Base-by-base conservation (phyloP, 2,888 invertebrate species). In the Xestia c-nigrum region DNA sequence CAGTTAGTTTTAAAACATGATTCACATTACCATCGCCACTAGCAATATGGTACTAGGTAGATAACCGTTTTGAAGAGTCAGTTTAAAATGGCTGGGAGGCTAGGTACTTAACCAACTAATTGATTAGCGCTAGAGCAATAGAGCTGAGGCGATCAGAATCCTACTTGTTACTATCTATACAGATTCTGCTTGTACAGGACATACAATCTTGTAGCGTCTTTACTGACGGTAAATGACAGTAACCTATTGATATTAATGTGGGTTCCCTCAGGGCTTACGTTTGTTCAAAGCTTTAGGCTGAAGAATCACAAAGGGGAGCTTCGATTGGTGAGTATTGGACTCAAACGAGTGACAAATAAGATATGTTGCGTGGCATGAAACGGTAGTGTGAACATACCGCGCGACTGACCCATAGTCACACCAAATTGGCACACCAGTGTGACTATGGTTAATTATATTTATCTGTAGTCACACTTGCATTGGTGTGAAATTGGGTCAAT, bases 131-230 rank as follows among this genome's bases (percentile, higher is more conserved):
- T 68, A 57, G 52, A 19, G 21, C 57, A 72, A 65, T 64, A n/a
- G 46, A 65, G 52, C n/a, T 38, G 63, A 52, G n/a, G 2, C 31
- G 24, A 72, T 72, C 74, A 55, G 77, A 71, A 68, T 79, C 12
- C 5, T 19, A 82, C 76, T 55, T 43, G 80, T 65, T 82, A 64
- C 21, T 50, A 78, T 78, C 69, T 63, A 72, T 19, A 38, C 46
- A 61, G 31, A 76, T 40, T 76, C 67, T 78, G 80, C 76, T 76
- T 77, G 68, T 5, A 67, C 63, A 80, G 84, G 86, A 77, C 46
- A 46, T 40, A 52, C 38, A 47, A 40, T 72, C 47, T 57, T 50
- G 40, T 70, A 40, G 4, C 46, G 47, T 73, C 40, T 52, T 70
- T 76, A 74, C 21, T 74, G 16, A 63, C 21, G 19, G 14, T 47